Percentiles rank a stretch among this genome's conserved stretches.
Evolutionary conservation across 2,113 vertebrate species (phyloP).

Genomic region (Stigmatopora argus): DNA sequence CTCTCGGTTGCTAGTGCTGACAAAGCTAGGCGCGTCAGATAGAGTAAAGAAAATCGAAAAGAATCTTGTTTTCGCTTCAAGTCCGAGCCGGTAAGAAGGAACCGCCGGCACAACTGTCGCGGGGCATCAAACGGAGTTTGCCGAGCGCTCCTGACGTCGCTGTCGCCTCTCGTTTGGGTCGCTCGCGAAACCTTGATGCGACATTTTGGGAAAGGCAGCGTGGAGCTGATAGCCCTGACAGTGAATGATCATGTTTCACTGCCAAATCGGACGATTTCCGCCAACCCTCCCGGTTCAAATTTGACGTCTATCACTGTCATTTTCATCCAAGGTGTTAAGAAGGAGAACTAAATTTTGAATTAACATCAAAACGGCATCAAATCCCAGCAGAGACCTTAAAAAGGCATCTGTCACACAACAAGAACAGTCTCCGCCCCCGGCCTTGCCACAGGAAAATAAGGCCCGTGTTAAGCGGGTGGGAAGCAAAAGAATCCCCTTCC

Average conservation of each 20-base stretch:
- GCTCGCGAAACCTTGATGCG: constrained; percentile 36
- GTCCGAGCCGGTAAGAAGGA: constrained; percentile 5
- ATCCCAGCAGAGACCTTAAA: constrained; percentile 50
- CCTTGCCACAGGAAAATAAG: constrained; percentile 83
- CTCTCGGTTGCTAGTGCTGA: too few relatives aligned
- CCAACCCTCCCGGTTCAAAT: too few relatives aligned
- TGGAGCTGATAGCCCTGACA: background rate
- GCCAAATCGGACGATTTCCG: too few relatives aligned
- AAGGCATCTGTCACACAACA: constrained; percentile 68
- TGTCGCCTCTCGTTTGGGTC: constrained; percentile 67
- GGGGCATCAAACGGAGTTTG: constrained; percentile 64
- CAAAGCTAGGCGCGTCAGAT: too few relatives aligned
- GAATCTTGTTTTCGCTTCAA: background rate
- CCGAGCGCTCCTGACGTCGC: constrained; percentile 60
- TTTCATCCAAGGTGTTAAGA: too few relatives aligned
- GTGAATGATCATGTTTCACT: background rate
- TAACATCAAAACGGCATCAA: too few relatives aligned
- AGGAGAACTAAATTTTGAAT: too few relatives aligned
- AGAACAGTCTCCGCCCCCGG: constrained; percentile 62
- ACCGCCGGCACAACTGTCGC: constrained; percentile 68
- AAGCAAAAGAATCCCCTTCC: constrained; percentile 77
- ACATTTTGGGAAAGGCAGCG: constrained; percentile 36
- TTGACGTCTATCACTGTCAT: too few relatives aligned
- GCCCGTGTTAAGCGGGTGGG: constrained; percentile 72
- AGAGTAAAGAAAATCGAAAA: background rate